These are phyloP conservation scores for Drosophila phalerata DNA, from an alignment of 2,888 invertebrate species.

Conservation along the genomic window DNA sequence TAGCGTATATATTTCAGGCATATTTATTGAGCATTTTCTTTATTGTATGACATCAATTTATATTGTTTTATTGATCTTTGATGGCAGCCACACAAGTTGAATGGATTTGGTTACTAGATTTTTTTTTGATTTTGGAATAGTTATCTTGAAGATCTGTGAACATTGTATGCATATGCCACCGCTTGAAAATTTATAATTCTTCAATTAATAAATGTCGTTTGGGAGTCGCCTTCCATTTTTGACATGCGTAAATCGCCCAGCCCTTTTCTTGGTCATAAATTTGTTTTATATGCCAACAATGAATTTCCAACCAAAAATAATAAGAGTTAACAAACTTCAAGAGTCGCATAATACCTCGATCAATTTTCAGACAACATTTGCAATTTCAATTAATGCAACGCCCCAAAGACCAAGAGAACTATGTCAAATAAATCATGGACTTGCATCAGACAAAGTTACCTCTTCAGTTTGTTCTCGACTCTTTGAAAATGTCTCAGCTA, in stretches of 20 bases:
- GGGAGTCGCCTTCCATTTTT: slow-evolving; percentile 41
- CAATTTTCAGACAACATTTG: slow-evolving; percentile 73
- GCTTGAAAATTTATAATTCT: slow-evolving; percentile 65
- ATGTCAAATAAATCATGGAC: slow-evolving; percentile 83
- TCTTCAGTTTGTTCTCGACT: slow-evolving; percentile 24
- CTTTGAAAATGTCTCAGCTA: slow-evolving; percentile 50
- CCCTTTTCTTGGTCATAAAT: slow-evolving; percentile 76
- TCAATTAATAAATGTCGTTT: slow-evolving; percentile 74
- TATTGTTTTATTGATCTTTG: slow-evolving; percentile 70
- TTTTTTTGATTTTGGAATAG: slow-evolving; percentile 25
- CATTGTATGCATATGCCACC: slow-evolving; percentile 41
- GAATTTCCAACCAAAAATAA: slow-evolving; percentile 62
- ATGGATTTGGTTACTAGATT: slow-evolving; percentile 57
- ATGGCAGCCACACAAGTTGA: slow-evolving; percentile 71
- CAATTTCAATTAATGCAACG: slow-evolving; percentile 83
- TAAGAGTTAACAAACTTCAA: slow-evolving; percentile 28
- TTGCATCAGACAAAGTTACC: slow-evolving; percentile 23
- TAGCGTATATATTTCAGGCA: slow-evolving; percentile 28
- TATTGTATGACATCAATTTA: slow-evolving; percentile 53
- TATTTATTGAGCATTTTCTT: slow-evolving; percentile 70
- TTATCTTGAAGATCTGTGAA: slow-evolving; percentile 52
- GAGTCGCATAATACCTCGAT: slow-evolving; percentile 79
- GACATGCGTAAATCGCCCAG: slow-evolving; percentile 49
- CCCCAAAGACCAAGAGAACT: slow-evolving; percentile 64
- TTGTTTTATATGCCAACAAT: slow-evolving; percentile 65